Conservation (phyloP, 2,113 vertebrate genomes). For the Hypocryptadius cinnamomeus region DNA sequence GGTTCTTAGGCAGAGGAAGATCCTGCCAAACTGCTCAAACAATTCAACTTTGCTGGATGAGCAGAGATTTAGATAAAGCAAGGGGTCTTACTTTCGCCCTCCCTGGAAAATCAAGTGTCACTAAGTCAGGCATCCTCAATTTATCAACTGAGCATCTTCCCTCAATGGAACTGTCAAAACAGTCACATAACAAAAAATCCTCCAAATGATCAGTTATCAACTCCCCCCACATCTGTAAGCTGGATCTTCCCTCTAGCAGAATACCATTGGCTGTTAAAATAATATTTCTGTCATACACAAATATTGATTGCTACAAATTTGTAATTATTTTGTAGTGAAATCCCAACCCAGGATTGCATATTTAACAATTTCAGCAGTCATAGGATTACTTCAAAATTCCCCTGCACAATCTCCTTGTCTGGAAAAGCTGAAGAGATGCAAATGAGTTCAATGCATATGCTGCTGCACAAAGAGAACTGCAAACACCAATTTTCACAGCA, state of each 20-base stretch:
- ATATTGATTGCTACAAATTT: not conserved
- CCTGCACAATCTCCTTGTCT: not conserved
- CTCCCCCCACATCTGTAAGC: not conserved
- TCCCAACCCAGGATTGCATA: not conserved
- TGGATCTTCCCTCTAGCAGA: not conserved
- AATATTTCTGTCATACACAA: not conserved
- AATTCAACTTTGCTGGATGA: not conserved
- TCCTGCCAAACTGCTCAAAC: not conserved
- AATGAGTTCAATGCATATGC: not conserved
- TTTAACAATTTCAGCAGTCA: not conserved
- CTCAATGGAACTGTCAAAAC: not conserved
- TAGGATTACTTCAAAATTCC: not conserved
- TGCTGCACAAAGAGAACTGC: not conserved
- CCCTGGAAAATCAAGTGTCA: not conserved
- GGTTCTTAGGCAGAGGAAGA: not conserved
- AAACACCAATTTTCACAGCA: constrained; percentile 10
- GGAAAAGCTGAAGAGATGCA: not conserved
- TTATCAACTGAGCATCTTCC: not conserved
- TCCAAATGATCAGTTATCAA: not conserved
- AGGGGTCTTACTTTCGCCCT: not conserved
- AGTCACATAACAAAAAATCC: not conserved
- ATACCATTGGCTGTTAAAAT: not conserved
- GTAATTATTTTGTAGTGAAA: not conserved
- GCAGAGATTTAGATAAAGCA: not conserved
- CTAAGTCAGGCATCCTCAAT: not conserved